A percentile compares a stretch with the other conserved stretches of the same genome.
Conservation (phyloP, 37 sponge, comb jelly and placozoan genomes). For the Diacarnus erythraeanus region DNA sequence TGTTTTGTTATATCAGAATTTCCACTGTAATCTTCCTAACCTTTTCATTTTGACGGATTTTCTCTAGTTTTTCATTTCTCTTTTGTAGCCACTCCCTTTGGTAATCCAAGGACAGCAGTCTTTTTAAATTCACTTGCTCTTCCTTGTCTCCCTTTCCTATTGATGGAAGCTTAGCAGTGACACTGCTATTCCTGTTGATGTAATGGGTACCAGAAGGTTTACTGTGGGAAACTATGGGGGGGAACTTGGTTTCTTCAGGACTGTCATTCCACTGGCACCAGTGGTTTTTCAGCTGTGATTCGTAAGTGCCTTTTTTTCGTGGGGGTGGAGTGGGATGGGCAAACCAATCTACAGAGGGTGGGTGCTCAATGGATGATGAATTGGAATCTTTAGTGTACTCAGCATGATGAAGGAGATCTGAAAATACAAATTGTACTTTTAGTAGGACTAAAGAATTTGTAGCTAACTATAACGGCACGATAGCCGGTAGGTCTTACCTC, state of each 20-base stretch:
- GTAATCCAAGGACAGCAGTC: constrained; percentile 45
- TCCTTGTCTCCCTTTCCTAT: background rate
- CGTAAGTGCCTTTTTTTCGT: background rate
- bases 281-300: background rate
- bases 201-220: too few species aligned
- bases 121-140: background rate
- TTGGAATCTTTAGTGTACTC: background rate
- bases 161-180: background rate
- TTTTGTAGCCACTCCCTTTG: constrained; percentile 58
- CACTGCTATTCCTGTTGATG: background rate
- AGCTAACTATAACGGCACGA: too few species aligned
- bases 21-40: background rate
- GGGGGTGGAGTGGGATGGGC: constrained; percentile 28
- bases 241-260: background rate
- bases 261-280: constrained; percentile 2
- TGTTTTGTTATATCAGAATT: too few species aligned
- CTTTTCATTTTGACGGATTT: constrained; percentile 2
- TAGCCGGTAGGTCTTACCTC: too few species aligned
- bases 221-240: background rate
- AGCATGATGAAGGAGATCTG: constrained; percentile 25
- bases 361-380: background rate
- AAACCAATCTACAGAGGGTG: constrained; percentile 52
- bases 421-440: too few species aligned
- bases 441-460: too few species aligned
- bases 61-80: constrained; percentile 11